Conservation (phyloP, 2,797 vertebrate species). For the Rachycentron canadum region DNA sequence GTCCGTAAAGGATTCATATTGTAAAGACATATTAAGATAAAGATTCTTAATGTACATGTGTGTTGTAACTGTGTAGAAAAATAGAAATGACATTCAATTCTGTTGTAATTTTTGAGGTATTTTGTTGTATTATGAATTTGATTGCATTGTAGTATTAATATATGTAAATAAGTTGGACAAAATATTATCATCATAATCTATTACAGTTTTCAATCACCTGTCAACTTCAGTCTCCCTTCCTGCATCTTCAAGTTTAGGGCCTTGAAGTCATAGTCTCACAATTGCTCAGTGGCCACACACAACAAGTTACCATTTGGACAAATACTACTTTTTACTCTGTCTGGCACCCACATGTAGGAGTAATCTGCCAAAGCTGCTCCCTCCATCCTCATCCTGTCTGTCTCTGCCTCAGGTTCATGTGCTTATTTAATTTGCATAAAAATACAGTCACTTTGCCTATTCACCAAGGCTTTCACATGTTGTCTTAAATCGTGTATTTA, state of each 20-base stretch:
- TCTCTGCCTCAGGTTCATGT: conserved; percentile 32
- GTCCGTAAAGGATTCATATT: conserved; percentile 1
- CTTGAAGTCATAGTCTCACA: conserved; percentile 22
- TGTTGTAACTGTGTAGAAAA: background rate
- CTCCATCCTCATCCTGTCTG: background rate
- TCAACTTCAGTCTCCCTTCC: conserved; percentile 1
- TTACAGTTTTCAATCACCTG: background rate
- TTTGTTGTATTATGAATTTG: background rate
- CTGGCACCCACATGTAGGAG: background rate
- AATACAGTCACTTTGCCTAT: conserved; percentile 31
- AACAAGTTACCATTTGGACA: background rate
- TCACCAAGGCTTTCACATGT: conserved; percentile 20
- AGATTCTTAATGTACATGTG: background rate
- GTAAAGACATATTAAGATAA: no score
- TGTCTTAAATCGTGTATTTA: conserved; percentile 45
- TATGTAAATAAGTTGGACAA: background rate
- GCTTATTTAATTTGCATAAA: conserved; percentile 47
- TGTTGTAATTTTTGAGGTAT: background rate
- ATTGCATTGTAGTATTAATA: background rate
- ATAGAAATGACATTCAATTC: background rate
- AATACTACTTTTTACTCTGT: conserved; percentile 1
- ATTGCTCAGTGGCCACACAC: conserved; percentile 3
- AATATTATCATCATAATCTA: background rate
- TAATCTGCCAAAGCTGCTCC: conserved; percentile 1
- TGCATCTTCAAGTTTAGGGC: conserved; percentile 12